Conservation (phyloP, 2,797 vertebrate species). For the Orientallactaga sibirica region DNA sequence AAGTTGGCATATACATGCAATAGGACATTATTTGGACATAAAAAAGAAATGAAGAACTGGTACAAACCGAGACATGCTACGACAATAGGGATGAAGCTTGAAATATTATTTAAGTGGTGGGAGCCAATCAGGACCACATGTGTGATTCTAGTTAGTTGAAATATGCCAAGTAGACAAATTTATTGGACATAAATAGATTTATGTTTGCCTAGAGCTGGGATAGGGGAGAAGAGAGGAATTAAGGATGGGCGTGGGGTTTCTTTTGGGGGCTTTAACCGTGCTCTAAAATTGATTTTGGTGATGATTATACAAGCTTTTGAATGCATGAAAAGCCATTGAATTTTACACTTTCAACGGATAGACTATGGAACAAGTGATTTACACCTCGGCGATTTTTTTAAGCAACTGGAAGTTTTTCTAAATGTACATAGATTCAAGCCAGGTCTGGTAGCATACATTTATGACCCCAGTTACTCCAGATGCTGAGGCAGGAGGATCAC, state of each 20-base stretch:
- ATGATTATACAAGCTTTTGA: background rate
- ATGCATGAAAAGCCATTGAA: background rate
- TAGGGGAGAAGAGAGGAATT: background rate
- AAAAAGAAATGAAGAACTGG: background rate
- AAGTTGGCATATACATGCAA: background rate
- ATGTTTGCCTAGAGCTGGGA: background rate
- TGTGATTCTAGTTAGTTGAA: background rate
- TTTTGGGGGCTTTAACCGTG: background rate
- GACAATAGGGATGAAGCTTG: background rate
- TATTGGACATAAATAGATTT: background rate
- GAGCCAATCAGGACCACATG: background rate
- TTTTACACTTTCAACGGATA: background rate
- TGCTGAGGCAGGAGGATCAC: background rate
- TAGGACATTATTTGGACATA: background rate
- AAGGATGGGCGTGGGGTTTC: background rate
- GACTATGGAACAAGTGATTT: background rate
- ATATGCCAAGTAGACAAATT: background rate
- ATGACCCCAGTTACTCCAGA: background rate
- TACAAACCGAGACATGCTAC: background rate
- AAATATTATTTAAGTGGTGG: constrained; percentile 15
- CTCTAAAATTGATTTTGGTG: background rate
- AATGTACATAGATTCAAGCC: background rate
- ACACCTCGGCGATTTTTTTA: background rate
- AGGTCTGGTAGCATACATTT: background rate
- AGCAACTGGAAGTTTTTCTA: background rate